Evolutionary conservation across 2,797 vertebrate species (phyloP).

Genomic region (Ceyx erithaca): DNA sequence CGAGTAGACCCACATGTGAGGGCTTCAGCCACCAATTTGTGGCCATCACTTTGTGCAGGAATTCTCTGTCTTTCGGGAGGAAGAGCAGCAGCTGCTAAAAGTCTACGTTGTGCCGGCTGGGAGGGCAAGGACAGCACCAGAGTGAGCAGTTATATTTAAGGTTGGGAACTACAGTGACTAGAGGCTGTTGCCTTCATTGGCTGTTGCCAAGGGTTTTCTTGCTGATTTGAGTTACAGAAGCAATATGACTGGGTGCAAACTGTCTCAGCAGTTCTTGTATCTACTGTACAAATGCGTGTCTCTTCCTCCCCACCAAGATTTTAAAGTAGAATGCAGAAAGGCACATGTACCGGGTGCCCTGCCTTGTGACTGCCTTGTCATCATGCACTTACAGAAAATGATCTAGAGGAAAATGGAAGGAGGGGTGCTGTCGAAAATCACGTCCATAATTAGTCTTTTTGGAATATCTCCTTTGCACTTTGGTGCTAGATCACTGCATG

Average conservation of each 20-base stretch:
- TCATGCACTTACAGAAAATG: constrained; percentile 16
- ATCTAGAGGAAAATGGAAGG: not conserved
- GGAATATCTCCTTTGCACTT: not conserved
- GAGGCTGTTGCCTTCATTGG: not conserved
- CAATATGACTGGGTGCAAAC: not conserved
- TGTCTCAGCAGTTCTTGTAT: not conserved
- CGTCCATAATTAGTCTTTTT: not conserved
- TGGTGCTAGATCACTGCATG: not conserved
- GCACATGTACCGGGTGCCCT: not conserved
- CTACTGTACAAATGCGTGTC: not conserved
- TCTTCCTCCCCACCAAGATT: constrained; percentile 4
- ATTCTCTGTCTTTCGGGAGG: not conserved
- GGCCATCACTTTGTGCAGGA: not conserved
- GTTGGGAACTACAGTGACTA: not conserved
- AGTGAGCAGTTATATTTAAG: not conserved
- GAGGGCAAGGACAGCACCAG: not conserved
- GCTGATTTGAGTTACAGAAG: not conserved
- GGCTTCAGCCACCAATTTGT: not conserved
- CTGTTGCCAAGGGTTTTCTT: constrained; percentile 18
- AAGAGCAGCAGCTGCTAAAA: not conserved
- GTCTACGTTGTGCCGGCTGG: not conserved
- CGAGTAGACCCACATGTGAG: not conserved
- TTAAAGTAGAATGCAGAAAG: constrained; percentile 14
- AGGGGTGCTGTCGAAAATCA: not conserved
- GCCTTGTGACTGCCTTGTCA: constrained; percentile 13